phyloP scores from a whole-genome alignment of 1,140 invertebrate species.

The Mya arenaria region DNA sequence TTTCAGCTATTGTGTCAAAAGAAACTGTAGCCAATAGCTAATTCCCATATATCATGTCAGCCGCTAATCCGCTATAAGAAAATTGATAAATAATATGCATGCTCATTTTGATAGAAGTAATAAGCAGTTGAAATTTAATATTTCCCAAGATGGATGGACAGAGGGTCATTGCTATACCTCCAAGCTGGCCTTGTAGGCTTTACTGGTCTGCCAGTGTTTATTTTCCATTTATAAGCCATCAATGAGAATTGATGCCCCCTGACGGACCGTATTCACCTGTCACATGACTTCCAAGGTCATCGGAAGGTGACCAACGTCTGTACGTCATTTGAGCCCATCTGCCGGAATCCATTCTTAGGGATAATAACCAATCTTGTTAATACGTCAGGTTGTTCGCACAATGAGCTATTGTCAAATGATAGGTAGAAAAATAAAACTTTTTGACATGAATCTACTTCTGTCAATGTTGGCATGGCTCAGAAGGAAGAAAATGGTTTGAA shows the following conservation, averaged over 20 bases:
- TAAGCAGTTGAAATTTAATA: neutral
- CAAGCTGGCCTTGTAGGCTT: neutral
- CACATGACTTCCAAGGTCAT: conserved; percentile 29
- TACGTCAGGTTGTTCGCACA: no score
- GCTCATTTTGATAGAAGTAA: neutral
- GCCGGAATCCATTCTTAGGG: neutral
- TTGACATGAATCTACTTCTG: no score
- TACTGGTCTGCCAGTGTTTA: conserved; percentile 18
- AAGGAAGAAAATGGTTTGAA: no score
- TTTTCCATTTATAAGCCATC: conserved; percentile 49
- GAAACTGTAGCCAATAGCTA: neutral
- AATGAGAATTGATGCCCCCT: conserved; percentile 13
- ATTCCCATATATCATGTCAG: neutral
- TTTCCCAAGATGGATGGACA: neutral
- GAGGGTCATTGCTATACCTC: neutral
- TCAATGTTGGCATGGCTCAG: no score
- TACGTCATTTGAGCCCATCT: conserved; percentile 7
- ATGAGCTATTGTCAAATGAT: neutral
- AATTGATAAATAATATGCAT: neutral
- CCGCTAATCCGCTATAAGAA: neutral
- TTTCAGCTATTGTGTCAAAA: neutral
- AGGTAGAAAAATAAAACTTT: neutral
- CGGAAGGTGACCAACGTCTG: conserved; percentile 10
- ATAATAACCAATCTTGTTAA: no score
- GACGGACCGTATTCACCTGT: conserved; percentile 34